phyloP scores from a whole-genome alignment of 2,113 vertebrate species.

The Leptosomus discolor region DNA sequence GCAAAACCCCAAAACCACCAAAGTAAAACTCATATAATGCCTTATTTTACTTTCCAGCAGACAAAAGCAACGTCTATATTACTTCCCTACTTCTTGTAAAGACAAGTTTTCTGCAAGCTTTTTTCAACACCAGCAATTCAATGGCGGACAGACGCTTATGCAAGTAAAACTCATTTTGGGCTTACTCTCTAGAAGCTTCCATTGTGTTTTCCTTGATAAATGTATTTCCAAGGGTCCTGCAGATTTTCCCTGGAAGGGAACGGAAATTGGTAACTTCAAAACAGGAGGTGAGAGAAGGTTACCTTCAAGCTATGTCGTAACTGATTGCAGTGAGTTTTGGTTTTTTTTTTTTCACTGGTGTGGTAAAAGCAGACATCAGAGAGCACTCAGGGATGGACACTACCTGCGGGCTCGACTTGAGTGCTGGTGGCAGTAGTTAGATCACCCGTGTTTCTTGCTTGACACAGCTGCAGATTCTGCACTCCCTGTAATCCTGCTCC shows the following conservation, averaged over 20 bases:
- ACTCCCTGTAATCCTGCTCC: not conserved
- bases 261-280: not conserved
- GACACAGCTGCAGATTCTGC: not conserved
- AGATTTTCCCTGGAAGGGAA: not conserved
- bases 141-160: not conserved
- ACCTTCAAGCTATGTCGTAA: not conserved
- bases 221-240: not conserved
- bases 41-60: not conserved
- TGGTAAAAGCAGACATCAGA: not conserved
- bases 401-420: accelerated
- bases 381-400: not conserved
- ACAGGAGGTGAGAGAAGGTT: not conserved
- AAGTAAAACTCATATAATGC: not conserved
- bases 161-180: not conserved
- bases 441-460: not conserved
- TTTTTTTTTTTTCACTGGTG: not conserved
- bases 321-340: not conserved
- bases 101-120: not conserved
- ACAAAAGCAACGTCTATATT: not conserved
- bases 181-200: not conserved
- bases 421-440: not conserved
- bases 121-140: not conserved
- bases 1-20: not conserved
- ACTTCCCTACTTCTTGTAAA: not conserved
- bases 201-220: not conserved